Conservation (phyloP, 2,797 vertebrate species). For the Mallotus villosus region DNA sequence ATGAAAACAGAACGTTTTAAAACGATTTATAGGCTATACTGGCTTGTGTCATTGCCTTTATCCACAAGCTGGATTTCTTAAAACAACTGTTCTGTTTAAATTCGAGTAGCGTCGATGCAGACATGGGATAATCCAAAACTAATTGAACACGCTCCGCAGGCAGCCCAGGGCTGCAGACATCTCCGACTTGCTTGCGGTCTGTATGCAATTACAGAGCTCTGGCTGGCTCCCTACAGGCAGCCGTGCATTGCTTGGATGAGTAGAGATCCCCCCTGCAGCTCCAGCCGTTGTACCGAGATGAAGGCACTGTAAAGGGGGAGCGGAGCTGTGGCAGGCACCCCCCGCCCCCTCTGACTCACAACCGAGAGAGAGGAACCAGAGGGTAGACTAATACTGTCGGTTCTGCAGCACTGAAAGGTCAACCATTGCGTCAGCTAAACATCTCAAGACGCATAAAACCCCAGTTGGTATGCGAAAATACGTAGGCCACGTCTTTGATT, state of each 20-base stretch:
- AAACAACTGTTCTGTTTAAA: slow-evolving; percentile 29
- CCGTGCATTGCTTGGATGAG: too few relatives aligned
- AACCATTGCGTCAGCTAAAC: neutral
- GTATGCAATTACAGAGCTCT: too few relatives aligned
- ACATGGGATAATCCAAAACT: neutral
- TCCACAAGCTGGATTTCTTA: neutral
- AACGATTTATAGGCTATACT: too few relatives aligned
- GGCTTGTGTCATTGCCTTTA: too few relatives aligned
- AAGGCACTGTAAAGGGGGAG: neutral
- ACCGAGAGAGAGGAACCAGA: slow-evolving; percentile 40
- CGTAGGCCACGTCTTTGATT: too few relatives aligned
- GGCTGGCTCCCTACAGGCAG: too few relatives aligned
- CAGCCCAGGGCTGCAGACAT: too few relatives aligned
- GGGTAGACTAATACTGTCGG: neutral
- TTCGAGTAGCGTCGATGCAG: neutral
- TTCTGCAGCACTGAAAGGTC: slow-evolving; percentile 29
- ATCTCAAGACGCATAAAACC: too few relatives aligned
- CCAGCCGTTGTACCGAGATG: neutral
- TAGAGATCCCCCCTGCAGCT: neutral
- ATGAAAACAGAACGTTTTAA: too few relatives aligned
- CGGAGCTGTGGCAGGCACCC: slow-evolving; percentile 20
- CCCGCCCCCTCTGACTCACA: slow-evolving; percentile 54
- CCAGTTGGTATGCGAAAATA: too few relatives aligned
- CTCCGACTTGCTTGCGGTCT: too few relatives aligned
- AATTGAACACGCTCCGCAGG: neutral